A percentile compares a stretch with the other conserved stretches of the same genome.
Evolutionary conservation across 1,140 invertebrate genomes (phyloP).

Genomic region (Ceratitis capitata): DNA sequence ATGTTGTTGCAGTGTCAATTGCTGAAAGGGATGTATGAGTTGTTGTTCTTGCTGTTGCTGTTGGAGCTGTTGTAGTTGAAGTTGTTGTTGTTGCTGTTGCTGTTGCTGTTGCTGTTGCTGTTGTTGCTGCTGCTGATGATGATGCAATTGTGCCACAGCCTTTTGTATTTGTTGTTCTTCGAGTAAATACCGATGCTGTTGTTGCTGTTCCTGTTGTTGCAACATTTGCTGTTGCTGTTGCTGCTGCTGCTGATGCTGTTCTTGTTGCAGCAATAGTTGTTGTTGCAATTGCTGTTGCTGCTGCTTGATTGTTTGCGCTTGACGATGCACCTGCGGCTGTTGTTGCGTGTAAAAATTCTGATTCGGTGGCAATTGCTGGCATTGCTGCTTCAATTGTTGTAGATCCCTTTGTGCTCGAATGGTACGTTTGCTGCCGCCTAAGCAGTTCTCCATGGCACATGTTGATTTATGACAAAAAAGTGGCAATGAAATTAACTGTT

Average conservation of each 20-base stretch:
- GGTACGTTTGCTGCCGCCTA: slow-evolving; percentile 43
- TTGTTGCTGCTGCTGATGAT: slow-evolving; percentile 53
- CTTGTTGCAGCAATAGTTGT: slow-evolving; percentile 38
- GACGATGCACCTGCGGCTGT: slow-evolving; percentile 54
- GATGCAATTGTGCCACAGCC: slow-evolving; percentile 41
- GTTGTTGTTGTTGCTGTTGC: slow-evolving; percentile 51
- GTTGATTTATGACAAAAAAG: slow-evolving; percentile 46
- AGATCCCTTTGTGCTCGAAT: slow-evolving; percentile 43
- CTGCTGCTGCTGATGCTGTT: slow-evolving; percentile 66
- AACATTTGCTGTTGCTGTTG: slow-evolving; percentile 52
- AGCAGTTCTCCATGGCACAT: slow-evolving; percentile 63
- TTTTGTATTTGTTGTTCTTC: slow-evolving; percentile 46
- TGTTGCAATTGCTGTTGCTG: slow-evolving; percentile 43
- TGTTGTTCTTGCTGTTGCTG: slow-evolving; percentile 45
- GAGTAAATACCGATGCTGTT: slow-evolving; percentile 44
- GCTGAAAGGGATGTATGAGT: slow-evolving; percentile 7
- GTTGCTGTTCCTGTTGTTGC: slow-evolving; percentile 47
- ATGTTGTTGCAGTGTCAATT: neutral
- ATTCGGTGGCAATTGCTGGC: slow-evolving; percentile 50
- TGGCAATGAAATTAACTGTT: neutral
- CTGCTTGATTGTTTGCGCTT: slow-evolving; percentile 38
- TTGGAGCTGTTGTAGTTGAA: slow-evolving; percentile 49
- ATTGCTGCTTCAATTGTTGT: slow-evolving; percentile 45
- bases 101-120: slow-evolving; percentile 22
- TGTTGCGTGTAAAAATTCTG: slow-evolving; percentile 63